Base-by-base conservation (phyloP, 2,113 vertebrate species). In the Jaculus jaculus region DNA sequence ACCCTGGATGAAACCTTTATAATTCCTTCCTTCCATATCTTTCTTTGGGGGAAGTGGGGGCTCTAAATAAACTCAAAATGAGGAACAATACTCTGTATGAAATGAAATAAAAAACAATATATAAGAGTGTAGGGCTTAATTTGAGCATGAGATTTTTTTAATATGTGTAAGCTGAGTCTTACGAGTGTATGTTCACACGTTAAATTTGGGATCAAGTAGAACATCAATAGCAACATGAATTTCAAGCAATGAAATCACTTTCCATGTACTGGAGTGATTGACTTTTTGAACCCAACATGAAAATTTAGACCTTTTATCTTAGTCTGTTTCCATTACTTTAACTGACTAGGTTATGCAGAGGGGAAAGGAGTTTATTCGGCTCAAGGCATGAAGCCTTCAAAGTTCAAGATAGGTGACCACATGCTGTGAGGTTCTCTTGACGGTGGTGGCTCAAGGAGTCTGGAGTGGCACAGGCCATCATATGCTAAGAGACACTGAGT, bases 151-250 rank as follows among this genome's bases (percentile, higher is more conserved):
- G 21, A 18, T 74, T 39, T 84, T 94, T 87, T 89, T 63, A 63
- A 63, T 60, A 21, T 15, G 37, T n/a, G 34, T 73, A 94, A 32
- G 89, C 20, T 73, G 54, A 37, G 23, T 18, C 10, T n/a, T n/a
- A n/a, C 74, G 11, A 16, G 24, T 42, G 2, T 39, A 8, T 18
- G 23, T 7, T 24, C 51, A 78, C 28, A 9, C 47, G 42, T 23
- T 63, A 86, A 66, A 7, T 65, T 80, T 72, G 21, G 11, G 34
- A 71, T 95, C 39, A 80, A 75, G 18, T 79, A 9, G 71, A 90
- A 90, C 68, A 89, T 68, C 88, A 77, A 92, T 21, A 84, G 26
- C 30, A 82, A 81, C n/a, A 80, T 47, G 47, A n/a, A 89, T 94
- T 72, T 77, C 24, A 89, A 91, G 65, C 7, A 71, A n/a, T 28